These are phyloP conservation scores for Microtus richardsoni DNA, from an alignment of 2,113 vertebrate genomes.

Conservation along the genomic window DNA sequence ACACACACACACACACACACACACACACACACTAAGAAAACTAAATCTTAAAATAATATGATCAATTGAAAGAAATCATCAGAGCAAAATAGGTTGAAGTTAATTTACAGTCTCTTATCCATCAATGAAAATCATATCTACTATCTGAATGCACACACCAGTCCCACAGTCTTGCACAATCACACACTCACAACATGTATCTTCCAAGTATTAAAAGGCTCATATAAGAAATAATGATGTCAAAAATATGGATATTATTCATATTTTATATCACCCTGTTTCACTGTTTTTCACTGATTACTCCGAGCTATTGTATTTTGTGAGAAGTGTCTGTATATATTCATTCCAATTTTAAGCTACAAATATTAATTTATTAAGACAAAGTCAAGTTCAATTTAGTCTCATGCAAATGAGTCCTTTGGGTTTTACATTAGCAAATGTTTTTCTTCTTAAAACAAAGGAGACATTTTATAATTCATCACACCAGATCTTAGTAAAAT, in stretches of 20 bases:
- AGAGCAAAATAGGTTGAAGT: background rate
- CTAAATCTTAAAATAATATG: conserved; percentile 3
- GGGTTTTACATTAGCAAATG: background rate
- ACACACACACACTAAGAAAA: background rate
- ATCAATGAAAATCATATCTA: background rate
- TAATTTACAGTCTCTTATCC: background rate
- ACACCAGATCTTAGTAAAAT: background rate
- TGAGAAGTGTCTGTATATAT: background rate
- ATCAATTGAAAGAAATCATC: background rate
- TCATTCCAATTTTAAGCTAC: background rate
- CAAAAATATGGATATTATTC: background rate
- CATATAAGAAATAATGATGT: background rate
- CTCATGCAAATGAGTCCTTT: background rate
- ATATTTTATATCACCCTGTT: background rate
- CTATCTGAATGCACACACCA: background rate
- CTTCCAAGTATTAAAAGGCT: conserved; percentile 12
- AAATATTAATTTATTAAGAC: background rate
- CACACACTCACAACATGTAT: background rate
- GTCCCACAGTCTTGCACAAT: background rate
- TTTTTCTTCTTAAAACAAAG: background rate
- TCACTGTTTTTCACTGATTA: background rate
- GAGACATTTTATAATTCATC: background rate
- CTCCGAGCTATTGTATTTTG: background rate
- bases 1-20: background rate
- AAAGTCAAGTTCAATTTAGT: background rate